Percentiles rank a stretch among this genome's conserved stretches.
These are phyloP conservation scores for Ashinkailepas kermadecensis DNA, from an alignment of 2,888 invertebrate species.

Conservation along the genomic window DNA sequence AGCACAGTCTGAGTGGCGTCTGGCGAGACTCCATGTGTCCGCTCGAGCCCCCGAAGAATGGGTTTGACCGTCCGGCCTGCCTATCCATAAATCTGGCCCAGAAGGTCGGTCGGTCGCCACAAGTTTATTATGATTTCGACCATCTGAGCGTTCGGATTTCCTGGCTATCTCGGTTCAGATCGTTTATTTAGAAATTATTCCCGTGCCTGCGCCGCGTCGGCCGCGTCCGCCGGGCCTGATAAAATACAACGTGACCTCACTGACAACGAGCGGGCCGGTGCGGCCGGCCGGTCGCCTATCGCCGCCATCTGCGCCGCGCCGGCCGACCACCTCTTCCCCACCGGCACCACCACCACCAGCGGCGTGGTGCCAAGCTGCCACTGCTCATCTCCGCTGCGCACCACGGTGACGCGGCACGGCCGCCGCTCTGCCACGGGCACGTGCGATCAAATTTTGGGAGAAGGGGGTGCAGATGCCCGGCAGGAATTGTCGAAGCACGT, in stretches of 20 bases:
- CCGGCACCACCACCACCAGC: no score
- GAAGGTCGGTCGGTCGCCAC: conserved; percentile 1
- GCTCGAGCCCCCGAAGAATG: neutral
- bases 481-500: no score
- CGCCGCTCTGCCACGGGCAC: no score
- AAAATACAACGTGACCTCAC: conserved; percentile 22
- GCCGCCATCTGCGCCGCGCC: neutral
- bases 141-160: conserved; percentile 15
- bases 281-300: neutral
- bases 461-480: no score
- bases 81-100: conserved; percentile 13
- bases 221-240: neutral
- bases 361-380: no score
- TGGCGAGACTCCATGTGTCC: no score
- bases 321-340: no score
- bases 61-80: conserved; percentile 1
- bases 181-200: conserved; percentile 20
- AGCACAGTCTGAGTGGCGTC: no score
- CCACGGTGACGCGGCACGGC: no score
- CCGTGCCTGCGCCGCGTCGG: neutral
- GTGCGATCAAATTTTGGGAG: no score
- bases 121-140: conserved; percentile 16
- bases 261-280: neutral
- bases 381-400: no score
- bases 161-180: conserved; percentile 9